phyloP scores from a whole-genome alignment of 1,140 invertebrate species.

The Argopecten irradians region DNA sequence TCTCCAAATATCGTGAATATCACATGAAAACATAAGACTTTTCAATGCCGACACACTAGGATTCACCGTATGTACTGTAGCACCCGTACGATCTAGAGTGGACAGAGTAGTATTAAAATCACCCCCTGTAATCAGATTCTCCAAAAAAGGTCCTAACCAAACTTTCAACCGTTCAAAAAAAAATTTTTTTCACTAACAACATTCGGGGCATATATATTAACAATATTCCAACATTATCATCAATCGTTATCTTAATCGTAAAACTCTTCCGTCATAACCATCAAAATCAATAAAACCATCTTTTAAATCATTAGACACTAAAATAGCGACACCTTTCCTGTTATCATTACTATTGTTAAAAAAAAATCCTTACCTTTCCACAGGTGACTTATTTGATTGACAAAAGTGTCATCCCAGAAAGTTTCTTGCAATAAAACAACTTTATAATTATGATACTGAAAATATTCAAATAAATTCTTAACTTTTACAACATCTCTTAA shows the following conservation, averaged over 20 bases:
- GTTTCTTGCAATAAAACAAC: slow-evolving; percentile 19
- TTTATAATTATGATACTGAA: neutral
- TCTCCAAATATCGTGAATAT: neutral
- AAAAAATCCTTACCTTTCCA: slow-evolving; percentile 13
- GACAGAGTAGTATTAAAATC: slow-evolving; percentile 23
- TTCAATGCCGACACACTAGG: neutral
- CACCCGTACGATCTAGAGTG: neutral
- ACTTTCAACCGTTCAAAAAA: neutral
- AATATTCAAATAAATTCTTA: neutral
- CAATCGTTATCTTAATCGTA: neutral
- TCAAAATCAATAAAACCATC: neutral
- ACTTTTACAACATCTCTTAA: slow-evolving; percentile 20
- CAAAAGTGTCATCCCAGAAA: slow-evolving; percentile 14
- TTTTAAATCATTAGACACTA: neutral
- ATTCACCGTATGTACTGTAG: neutral
- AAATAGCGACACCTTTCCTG: slow-evolving; percentile 26
- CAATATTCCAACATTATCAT: neutral
- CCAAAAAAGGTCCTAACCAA: neutral
- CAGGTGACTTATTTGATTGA: neutral
- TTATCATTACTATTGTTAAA: neutral
- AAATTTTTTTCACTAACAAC: neutral
- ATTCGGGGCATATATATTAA: slow-evolving; percentile 7
- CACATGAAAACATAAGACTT: neutral
- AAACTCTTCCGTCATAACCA: slow-evolving; percentile 9
- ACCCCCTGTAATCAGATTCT: neutral